Percentiles rank a stretch among this genome's conserved stretches.
Conservation (phyloP, 2,797 vertebrate species). For the Falco novaeseelandiae region DNA sequence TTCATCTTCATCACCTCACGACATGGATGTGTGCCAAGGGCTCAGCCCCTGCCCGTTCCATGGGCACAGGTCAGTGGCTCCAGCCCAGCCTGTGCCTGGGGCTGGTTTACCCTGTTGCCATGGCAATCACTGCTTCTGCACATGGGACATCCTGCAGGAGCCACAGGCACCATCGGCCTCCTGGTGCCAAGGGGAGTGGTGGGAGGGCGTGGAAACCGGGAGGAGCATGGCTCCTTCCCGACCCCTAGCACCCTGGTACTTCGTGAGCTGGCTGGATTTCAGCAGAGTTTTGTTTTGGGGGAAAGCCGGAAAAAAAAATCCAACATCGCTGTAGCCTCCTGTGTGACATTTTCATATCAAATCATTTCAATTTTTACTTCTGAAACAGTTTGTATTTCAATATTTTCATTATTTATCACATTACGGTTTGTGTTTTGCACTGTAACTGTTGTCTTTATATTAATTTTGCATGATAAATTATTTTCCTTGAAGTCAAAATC, state of each 20-base stretch:
- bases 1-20: not conserved
- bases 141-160: not conserved
- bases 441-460: conserved; percentile 21
- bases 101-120: not conserved
- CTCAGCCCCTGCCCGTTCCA: not conserved
- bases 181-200: accelerated
- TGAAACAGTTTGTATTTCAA: conserved; percentile 26
- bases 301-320: not conserved
- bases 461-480: conserved; percentile 57
- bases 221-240: accelerated
- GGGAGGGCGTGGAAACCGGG: not conserved
- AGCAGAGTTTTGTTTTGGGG: not conserved
- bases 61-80: accelerated
- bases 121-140: not conserved
- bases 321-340: not conserved
- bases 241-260: not conserved
- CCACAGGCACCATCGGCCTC: accelerated
- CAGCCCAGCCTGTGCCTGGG: too few relatives aligned
- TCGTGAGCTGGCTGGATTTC: accelerated
- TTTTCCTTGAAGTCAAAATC: conserved; percentile 35
- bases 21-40: not conserved
- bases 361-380: conserved; percentile 29
- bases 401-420: conserved; percentile 58
- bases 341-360: not conserved
- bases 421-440: conserved; percentile 23